Conservation (phyloP, 2,888 invertebrate species). For the Xanthorhoe spadicearia region DNA sequence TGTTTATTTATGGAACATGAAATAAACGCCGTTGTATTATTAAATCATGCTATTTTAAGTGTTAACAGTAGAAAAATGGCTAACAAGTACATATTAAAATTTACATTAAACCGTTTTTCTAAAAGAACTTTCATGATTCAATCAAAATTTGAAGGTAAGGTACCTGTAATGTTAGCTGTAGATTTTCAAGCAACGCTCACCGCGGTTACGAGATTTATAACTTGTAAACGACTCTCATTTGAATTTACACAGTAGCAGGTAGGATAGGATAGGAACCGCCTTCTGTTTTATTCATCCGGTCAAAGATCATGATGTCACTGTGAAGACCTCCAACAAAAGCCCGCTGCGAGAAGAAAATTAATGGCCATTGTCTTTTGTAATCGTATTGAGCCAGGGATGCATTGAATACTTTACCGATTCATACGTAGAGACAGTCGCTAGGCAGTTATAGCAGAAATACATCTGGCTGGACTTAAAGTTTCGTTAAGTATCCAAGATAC, state of each 20-base stretch:
- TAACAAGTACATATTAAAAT: slow-evolving; percentile 10
- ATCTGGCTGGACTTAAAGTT: slow-evolving; percentile 3
- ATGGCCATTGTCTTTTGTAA: slow-evolving; percentile 39
- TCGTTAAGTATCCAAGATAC: slow-evolving; percentile 18
- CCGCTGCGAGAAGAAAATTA: slow-evolving; percentile 44
- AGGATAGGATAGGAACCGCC: slow-evolving; percentile 43
- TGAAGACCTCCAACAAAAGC: slow-evolving; percentile 42
- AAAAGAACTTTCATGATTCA: slow-evolving; percentile 29
- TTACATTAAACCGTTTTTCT: slow-evolving; percentile 19
- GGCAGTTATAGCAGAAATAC: slow-evolving; percentile 8
- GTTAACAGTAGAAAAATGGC: slow-evolving; percentile 6
- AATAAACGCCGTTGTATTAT: not conserved
- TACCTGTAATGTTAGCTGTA: slow-evolving; percentile 26
- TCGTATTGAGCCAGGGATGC: slow-evolving; percentile 19
- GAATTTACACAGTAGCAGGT: slow-evolving; percentile 58
- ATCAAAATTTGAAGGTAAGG: not conserved
- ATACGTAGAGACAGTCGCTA: slow-evolving; percentile 22
- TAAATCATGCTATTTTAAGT: slow-evolving; percentile 19
- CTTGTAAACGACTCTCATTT: slow-evolving; percentile 53
- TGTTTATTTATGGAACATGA: slow-evolving; percentile 9
- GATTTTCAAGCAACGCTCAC: slow-evolving; percentile 18
- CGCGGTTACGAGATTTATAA: slow-evolving; percentile 31
- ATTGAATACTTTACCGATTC: slow-evolving; percentile 17
- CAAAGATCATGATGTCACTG: slow-evolving; percentile 63
- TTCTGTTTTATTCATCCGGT: slow-evolving; percentile 65